phyloP scores from a whole-genome alignment of 1,140 invertebrate genomes.

The Manduca sexta region DNA sequence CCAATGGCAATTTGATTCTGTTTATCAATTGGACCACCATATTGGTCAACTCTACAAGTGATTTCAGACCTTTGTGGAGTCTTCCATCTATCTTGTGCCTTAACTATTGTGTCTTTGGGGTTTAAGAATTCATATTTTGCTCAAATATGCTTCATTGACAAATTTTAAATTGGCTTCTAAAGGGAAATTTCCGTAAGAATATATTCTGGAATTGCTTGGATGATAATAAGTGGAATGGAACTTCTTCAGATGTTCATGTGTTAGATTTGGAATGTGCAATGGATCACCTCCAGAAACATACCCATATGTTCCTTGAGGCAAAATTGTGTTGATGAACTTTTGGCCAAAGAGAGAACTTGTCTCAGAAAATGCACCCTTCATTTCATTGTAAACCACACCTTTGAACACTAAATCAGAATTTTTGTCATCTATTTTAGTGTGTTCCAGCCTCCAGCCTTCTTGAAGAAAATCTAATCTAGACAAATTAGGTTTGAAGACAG shows the following conservation, averaged over 20 bases:
- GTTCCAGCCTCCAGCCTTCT: conserved; percentile 96
- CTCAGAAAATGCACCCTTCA: conserved; percentile 97
- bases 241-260: conserved; percentile 84
- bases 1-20: conserved; percentile 89
- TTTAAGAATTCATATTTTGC: conserved; percentile 74
- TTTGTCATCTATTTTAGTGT: conserved; percentile 82
- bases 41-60: conserved; percentile 83
- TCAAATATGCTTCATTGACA: conserved; percentile 85
- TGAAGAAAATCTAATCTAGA: conserved; percentile 90
- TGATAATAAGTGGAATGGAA: conserved; percentile 94
- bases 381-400: conserved; percentile 98
- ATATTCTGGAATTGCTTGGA: conserved; percentile 92
- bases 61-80: conserved; percentile 78
- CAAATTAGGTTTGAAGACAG: conserved; percentile 89
- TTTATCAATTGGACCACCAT: conserved; percentile 85
- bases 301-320: conserved; percentile 92
- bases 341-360: conserved; percentile 87
- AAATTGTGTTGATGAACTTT: conserved; percentile 83
- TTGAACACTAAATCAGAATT: conserved; percentile 88
- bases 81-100: conserved; percentile 83
- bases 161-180: conserved; percentile 84
- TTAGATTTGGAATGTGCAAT: conserved; percentile 86
- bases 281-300: conserved; percentile 93
- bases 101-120: conserved; percentile 80
- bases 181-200: conserved; percentile 93